Percentiles rank a stretch among this genome's conserved stretches.
Conservation (phyloP, 2,113 vertebrate species). For the Lophotis ruficrista region DNA sequence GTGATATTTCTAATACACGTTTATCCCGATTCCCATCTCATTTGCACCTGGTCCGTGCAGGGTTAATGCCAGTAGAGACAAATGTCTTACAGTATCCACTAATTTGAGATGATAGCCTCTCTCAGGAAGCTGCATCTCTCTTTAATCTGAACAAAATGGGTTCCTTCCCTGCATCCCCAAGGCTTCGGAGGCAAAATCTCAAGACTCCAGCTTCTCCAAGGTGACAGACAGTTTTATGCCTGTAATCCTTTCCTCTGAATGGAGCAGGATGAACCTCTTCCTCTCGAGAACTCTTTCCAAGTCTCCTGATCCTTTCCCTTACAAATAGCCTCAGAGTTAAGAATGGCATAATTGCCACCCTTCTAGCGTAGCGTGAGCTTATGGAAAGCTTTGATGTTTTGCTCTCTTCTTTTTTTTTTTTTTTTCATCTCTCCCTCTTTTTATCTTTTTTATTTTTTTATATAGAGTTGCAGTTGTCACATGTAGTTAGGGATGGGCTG, state of each 20-base stretch:
- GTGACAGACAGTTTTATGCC: slow-evolving; percentile 24
- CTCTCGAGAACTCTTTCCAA: neutral
- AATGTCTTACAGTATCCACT: neutral
- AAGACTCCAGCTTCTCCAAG: neutral
- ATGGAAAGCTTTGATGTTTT: slow-evolving; percentile 11
- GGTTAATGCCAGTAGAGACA: neutral
- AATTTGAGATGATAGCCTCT: neutral
- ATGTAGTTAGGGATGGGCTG: neutral
- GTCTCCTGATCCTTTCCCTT: neutral
- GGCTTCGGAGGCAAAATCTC: neutral
- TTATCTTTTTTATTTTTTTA: fast-evolving
- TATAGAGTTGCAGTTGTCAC: neutral
- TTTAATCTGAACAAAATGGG: neutral
- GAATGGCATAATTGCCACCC: neutral
- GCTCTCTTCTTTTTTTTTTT: fast-evolving
- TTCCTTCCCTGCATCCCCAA: neutral
- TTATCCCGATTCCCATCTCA: neutral
- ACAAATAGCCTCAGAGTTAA: neutral
- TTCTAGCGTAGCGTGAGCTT: neutral
- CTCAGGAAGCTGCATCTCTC: neutral
- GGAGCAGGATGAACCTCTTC: neutral
- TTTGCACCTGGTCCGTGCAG: neutral
- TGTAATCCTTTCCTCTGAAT: slow-evolving; percentile 10
- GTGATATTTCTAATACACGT: neutral
- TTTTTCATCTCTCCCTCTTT: too few relatives aligned